These are phyloP conservation scores for Xerus inauris DNA, from an alignment of 2,113 vertebrate genomes.

Conservation along the genomic window DNA sequence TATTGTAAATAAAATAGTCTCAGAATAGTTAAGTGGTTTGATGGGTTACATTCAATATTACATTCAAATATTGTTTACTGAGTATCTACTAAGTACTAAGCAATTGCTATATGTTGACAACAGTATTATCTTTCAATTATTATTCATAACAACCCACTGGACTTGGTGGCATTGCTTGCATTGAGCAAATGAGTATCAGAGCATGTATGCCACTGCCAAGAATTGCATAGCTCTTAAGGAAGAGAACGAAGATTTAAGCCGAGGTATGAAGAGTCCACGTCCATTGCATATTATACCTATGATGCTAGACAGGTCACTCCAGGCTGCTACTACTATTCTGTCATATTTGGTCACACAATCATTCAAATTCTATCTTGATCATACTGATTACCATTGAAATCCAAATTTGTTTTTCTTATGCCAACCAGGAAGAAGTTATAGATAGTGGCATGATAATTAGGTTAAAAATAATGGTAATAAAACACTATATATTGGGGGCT, in stretches of 20 bases:
- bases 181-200: background rate
- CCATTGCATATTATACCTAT: background rate
- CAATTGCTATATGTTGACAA: no score
- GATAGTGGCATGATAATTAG: background rate
- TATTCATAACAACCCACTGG: background rate
- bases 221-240: background rate
- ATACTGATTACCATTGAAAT: background rate
- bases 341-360: background rate
- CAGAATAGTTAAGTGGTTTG: background rate
- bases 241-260: background rate
- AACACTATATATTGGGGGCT: background rate
- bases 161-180: background rate
- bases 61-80: background rate
- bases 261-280: background rate
- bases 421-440: background rate
- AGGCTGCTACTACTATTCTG: background rate
- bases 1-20: background rate
- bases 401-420: slow-evolving; percentile 19
- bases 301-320: background rate
- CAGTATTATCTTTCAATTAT: background rate
- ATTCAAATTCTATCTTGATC: background rate
- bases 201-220: background rate
- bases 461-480: slow-evolving; percentile 1
- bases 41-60: background rate
- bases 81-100: background rate